Conservation (phyloP, 1,140 invertebrate genomes). For the Drosophila eugracilis region DNA sequence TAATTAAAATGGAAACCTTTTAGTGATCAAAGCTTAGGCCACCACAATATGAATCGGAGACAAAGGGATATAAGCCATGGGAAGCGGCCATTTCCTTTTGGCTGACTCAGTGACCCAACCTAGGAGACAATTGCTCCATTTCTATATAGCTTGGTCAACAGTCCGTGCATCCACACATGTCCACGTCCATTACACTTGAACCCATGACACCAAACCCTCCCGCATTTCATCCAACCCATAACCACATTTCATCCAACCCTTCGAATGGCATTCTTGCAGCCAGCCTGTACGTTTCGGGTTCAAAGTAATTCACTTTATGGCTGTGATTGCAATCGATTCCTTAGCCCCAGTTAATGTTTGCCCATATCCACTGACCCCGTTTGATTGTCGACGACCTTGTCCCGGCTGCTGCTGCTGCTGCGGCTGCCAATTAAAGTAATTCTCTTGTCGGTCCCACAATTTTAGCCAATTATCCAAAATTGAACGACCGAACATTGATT, state of each 20-base stretch:
- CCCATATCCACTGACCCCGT: slow-evolving; percentile 43
- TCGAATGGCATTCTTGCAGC: slow-evolving; percentile 18
- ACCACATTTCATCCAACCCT: neutral
- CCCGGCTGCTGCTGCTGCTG: slow-evolving; percentile 2
- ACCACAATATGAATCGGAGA: slow-evolving; percentile 8
- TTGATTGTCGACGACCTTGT: slow-evolving; percentile 40
- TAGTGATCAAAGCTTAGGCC: slow-evolving; percentile 10
- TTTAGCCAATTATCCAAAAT: slow-evolving; percentile 13
- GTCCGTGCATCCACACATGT: slow-evolving; percentile 34
- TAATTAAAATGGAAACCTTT: slow-evolving; percentile 34
- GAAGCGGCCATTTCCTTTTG: slow-evolving; percentile 36
- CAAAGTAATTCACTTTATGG: slow-evolving; percentile 47
- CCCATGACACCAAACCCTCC: neutral
- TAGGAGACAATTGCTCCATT: slow-evolving; percentile 39
- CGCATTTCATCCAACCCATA: neutral
- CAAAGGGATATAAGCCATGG: slow-evolving; percentile 30
- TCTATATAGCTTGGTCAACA: slow-evolving; percentile 30
- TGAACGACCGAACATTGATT: neutral
- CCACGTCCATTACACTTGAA: slow-evolving; percentile 54
- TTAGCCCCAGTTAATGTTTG: slow-evolving; percentile 30
- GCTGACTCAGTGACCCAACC: slow-evolving; percentile 24
- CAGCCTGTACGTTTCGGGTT: slow-evolving; percentile 28
- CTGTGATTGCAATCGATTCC: slow-evolving; percentile 57
- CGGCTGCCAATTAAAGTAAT: slow-evolving; percentile 55
- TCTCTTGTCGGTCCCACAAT: slow-evolving; percentile 20